phyloP scores from a whole-genome alignment of 2,888 invertebrate species.

The Tetropium fuscum region DNA sequence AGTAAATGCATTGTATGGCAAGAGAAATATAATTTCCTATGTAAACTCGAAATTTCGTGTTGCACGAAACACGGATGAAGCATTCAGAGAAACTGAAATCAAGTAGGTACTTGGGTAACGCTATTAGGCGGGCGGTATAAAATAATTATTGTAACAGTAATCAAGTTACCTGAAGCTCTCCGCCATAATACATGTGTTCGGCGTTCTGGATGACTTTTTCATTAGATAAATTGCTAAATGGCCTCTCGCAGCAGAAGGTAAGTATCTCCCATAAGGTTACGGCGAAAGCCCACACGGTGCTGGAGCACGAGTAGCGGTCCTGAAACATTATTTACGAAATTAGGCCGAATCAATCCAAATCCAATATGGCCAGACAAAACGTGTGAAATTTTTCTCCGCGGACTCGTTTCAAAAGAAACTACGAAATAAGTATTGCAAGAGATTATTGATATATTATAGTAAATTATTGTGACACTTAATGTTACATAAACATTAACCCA shows the following conservation, averaged over 20 bases:
- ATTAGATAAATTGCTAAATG: constrained; percentile 72
- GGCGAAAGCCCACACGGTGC: constrained; percentile 74
- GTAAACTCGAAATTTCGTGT: too few relatives aligned
- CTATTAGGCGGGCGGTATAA: neutral
- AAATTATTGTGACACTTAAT: too few relatives aligned
- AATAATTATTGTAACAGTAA: neutral
- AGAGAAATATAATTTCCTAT: too few relatives aligned
- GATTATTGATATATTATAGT: too few relatives aligned
- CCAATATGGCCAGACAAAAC: neutral
- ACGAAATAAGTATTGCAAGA: too few relatives aligned
- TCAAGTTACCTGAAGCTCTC: constrained; percentile 69
- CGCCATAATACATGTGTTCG: constrained; percentile 75
- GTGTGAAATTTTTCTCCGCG: too few relatives aligned
- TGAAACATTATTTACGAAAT: constrained; percentile 57
- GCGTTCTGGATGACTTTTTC: constrained; percentile 75
- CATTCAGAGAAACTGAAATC: too few relatives aligned
- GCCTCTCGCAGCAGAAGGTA: constrained; percentile 71
- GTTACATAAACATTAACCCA: too few relatives aligned
- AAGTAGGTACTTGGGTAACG: neutral
- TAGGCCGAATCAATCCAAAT: constrained; percentile 4
- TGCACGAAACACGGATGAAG: too few relatives aligned
- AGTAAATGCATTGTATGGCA: too few relatives aligned
- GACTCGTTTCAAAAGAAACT: too few relatives aligned
- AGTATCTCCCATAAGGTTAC: constrained; percentile 76
- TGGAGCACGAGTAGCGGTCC: constrained; percentile 74